A percentile compares a stretch with the other conserved stretches of the same genome.
Evolutionary conservation across 2,888 invertebrate species (phyloP).

Genomic region (Amphipyra berbera): DNA sequence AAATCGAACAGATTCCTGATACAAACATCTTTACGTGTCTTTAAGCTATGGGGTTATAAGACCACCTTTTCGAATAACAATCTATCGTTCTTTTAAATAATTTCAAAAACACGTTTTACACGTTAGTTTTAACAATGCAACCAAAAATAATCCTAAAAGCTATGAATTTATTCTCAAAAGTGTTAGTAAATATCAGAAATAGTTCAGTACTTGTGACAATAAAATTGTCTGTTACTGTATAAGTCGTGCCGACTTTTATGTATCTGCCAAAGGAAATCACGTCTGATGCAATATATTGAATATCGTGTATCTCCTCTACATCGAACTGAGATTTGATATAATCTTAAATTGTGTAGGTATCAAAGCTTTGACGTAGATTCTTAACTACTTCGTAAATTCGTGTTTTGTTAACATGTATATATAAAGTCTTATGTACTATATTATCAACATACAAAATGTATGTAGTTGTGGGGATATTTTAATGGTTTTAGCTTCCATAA

Average conservation of each 20-base stretch:
- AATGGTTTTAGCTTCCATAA: no score
- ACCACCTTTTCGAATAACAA: no score
- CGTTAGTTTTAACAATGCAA: no score
- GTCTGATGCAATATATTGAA: constrained; percentile 53
- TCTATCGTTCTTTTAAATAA: no score
- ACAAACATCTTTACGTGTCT: no score
- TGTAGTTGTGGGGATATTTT: neutral
- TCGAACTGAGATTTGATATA: constrained; percentile 41
- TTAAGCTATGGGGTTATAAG: no score
- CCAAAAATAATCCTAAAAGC: no score
- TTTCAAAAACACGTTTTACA: neutral
- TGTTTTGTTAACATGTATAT: neutral
- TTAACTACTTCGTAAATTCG: no score
- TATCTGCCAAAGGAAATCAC: constrained; percentile 51
- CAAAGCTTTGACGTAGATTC: constrained; percentile 42
- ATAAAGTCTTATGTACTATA: neutral
- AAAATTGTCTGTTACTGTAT: constrained; percentile 22
- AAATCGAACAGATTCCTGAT: no score
- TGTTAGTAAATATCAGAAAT: neutral
- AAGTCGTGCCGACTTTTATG: constrained; percentile 27
- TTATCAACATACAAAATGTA: no score
- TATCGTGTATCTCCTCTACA: constrained; percentile 26
- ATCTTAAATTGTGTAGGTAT: constrained; percentile 33
- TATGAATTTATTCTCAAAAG: no score
- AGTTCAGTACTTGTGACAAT: constrained; percentile 5